phyloP scores from a whole-genome alignment of 53 echinoderm and acorn worm genomes.

The Echinarachnius parma region DNA sequence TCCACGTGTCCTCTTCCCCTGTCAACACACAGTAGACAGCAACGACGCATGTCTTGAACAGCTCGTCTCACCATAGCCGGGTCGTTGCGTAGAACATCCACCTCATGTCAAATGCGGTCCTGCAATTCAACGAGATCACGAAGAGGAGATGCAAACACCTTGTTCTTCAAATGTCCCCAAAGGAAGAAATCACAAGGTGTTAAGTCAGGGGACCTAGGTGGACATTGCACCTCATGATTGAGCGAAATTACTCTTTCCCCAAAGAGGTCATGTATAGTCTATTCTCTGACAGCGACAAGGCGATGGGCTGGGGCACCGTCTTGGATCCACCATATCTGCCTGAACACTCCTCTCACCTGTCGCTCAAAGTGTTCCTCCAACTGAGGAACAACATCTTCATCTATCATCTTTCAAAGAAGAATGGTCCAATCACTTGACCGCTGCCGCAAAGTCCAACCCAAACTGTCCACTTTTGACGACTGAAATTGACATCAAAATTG shows the following conservation, averaged over 20 bases:
- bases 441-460: slow-evolving; percentile 24
- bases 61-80: slow-evolving; percentile 29
- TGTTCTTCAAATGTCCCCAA: slow-evolving; percentile 15
- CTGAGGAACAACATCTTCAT: slow-evolving; percentile 25
- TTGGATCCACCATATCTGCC: slow-evolving; percentile 26
- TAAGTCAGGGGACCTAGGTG: slow-evolving; percentile 36
- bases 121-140: slow-evolving; percentile 19
- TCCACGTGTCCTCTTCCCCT: slow-evolving; percentile 44
- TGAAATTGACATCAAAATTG: background rate
- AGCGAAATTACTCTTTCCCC: background rate
- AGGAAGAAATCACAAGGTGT: slow-evolving; percentile 44
- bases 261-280: slow-evolving; percentile 9
- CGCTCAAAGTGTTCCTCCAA: slow-evolving; percentile 25
- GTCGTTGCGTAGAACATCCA: slow-evolving; percentile 29
- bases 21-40: slow-evolving; percentile 36
- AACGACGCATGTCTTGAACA: slow-evolving; percentile 17
- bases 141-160: slow-evolving; percentile 16
- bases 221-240: slow-evolving; percentile 19
- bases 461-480: slow-evolving; percentile 3
- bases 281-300: background rate
- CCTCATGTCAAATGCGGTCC: slow-evolving; percentile 1
- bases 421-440: slow-evolving; percentile 42
- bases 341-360: slow-evolving; percentile 22
- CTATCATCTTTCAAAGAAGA: slow-evolving; percentile 30
- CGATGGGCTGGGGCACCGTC: slow-evolving; percentile 20